Percentiles rank a stretch among this genome's conserved stretches.
Evolutionary conservation across 2,113 vertebrate genomes (phyloP).

Genomic region (Petromus typicus): DNA sequence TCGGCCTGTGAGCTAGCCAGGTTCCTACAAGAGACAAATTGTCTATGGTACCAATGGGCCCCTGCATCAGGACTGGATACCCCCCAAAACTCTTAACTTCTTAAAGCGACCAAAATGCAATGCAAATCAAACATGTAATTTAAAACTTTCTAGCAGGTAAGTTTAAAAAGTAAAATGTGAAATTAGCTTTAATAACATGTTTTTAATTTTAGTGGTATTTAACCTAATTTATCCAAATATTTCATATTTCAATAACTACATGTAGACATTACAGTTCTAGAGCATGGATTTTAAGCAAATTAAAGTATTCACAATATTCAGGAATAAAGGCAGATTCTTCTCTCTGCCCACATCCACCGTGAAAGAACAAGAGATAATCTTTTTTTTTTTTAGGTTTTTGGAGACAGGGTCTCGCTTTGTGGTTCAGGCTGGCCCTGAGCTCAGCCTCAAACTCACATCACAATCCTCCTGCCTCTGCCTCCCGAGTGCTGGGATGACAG

Average conservation of each 20-base stretch:
- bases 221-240: neutral
- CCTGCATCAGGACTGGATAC: neutral
- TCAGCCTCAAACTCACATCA: no score
- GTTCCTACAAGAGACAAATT: neutral
- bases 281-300: constrained; percentile 18
- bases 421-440: no score
- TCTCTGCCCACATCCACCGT: neutral
- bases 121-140: neutral
- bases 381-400: no score
- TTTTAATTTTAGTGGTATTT: constrained; percentile 5
- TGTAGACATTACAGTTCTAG: neutral
- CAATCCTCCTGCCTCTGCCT: no score
- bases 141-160: neutral
- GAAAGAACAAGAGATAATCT: constrained; percentile 13
- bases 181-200: neutral
- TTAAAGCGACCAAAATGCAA: neutral
- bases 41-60: neutral
- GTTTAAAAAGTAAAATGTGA: constrained; percentile 7
- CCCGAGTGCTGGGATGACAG: no score
- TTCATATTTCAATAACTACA: neutral
- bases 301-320: neutral
- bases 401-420: no score
- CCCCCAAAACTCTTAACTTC: neutral
- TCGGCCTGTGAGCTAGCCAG: neutral
- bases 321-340: neutral